Base-by-base conservation (phyloP, 2,797 vertebrate species). In the Dermochelys coriacea region DNA sequence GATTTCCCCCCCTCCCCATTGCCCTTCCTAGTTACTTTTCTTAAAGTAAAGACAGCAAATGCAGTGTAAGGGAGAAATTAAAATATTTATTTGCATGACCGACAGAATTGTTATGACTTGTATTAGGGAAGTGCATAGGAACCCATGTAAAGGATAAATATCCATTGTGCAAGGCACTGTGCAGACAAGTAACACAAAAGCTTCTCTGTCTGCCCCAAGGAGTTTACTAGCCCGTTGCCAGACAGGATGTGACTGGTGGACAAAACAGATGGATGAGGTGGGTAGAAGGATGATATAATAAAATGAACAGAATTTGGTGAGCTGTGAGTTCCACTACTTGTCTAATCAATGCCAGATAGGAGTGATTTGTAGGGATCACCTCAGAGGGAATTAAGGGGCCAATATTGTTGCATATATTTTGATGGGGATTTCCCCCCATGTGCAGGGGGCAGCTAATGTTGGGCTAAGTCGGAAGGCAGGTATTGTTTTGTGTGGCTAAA, bases 401-500 rank as follows among this genome's bases (percentile, higher is more conserved):
- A 34, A 1, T 31, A 1, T 5, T 12, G n/a, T n/a, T 71, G n/a
- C n/a, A 41, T 71, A 37, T 21, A 41, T 3, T 1, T 84, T 15
- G 6, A 45, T 54, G 1, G 2, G 71, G 79, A 25, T 0, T 64
- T 86, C 85, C 80, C 52, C n/a, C 68, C 88, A 52, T 34, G 50
- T 89, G n/a, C 49, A 89, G 54, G 49, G 12, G 8, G 27, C 12
- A 37, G 81, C 78, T 80, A 92, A 61, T 5, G 12, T 55, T 52
- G 57, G 34, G 64, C 77, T n/a, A 80, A 81, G 12, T 91, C 94
- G 91, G 21, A 86, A 91, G 27, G 29, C 41, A 91, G 5, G 1
- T 89, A 77, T 82, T 95, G 37, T 23, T 95, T 89, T 89, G 2
- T 80, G 95, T 93, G 78, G 23, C 10, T 41, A 87, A 84, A 23